A percentile compares a stretch with the other conserved stretches of the same genome.
Evolutionary conservation across 2,113 vertebrate genomes (phyloP).

Genomic region (Apteryx mantelli): DNA sequence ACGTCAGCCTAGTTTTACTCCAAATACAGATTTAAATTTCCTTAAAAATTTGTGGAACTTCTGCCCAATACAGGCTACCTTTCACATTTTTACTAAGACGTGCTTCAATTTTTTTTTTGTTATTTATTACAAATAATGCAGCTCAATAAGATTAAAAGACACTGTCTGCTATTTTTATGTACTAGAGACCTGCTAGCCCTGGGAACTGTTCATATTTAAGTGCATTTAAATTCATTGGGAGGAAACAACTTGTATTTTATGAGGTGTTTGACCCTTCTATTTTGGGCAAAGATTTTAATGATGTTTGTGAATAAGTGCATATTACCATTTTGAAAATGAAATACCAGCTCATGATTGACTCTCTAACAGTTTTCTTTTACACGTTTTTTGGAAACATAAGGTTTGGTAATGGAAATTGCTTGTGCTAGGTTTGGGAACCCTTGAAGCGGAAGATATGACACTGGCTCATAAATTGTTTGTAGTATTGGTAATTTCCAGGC

Average conservation of each 20-base stretch:
- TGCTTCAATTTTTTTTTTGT: background rate
- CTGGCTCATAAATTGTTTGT: conserved; percentile 11
- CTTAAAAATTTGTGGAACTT: background rate
- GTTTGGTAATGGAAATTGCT: background rate
- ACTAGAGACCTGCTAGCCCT: background rate
- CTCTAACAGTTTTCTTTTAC: background rate
- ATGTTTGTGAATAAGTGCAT: background rate
- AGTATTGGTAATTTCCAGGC: background rate
- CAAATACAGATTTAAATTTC: background rate
- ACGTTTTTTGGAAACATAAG: background rate
- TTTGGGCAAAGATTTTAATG: background rate
- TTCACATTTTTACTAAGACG: background rate
- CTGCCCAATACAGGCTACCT: background rate
- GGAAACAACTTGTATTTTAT: background rate
- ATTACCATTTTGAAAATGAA: background rate
- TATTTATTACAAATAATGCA: background rate
- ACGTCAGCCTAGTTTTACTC: background rate
- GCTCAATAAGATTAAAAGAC: background rate
- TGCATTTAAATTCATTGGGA: background rate
- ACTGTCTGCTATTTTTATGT: background rate
- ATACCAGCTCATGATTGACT: background rate
- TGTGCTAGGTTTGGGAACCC: background rate
- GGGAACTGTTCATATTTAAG: background rate
- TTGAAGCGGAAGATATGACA: background rate
- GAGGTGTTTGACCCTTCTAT: background rate